Evolutionary conservation across 2,888 invertebrate species (phyloP), one percentile per base, ranked within the genome.

Genomic region (Odontocerum albicorne): DNA sequence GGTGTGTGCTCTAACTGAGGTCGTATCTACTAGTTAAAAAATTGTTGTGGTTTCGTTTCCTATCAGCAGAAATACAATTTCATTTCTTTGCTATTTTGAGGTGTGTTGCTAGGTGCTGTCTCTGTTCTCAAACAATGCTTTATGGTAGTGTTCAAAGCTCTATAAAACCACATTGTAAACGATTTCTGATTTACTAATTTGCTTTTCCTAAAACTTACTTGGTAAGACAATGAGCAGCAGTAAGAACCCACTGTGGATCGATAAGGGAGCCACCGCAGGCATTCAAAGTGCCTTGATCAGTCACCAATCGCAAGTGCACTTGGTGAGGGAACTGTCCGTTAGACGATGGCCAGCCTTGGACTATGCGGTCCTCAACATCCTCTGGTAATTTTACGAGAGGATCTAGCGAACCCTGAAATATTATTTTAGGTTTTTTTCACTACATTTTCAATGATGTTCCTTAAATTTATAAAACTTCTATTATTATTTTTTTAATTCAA

Each of bases 191-290:
- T n/a, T n/a, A 27, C 10, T 27, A 27, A 10, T 35, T n/a, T 6
- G 6, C 12, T 35, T n/a, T n/a, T n/a, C n/a, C n/a, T n/a, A n/a
- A n/a, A n/a, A 35, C 46, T 38, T 74, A 70, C 60, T 78, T 72
- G 50, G 78, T 70, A 4, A 80, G 71, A 59, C 82, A 82, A 61
- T 82, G 82, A 2, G 81, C 81, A 3, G 80, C 80, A 1, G 82
- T 82, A 38, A 82, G 65, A n/a, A 82, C 74, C 80, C 81, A 82
- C 42, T 70, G 68, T 0, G 75, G 70, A 10, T 77, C 72, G 4
- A 82, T 71, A 51, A 82, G 63, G 6, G 81, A 80, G 6, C 81
- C 82, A 1, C 81, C 81, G 60, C 81, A 58, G n/a, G 31, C 49
- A 80, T 19, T 40, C 13, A 42, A 13, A 4, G 19, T 20, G 10